Evolutionary conservation across 1,140 invertebrate species (phyloP).

Genomic region (Drosophila saltans): DNA sequence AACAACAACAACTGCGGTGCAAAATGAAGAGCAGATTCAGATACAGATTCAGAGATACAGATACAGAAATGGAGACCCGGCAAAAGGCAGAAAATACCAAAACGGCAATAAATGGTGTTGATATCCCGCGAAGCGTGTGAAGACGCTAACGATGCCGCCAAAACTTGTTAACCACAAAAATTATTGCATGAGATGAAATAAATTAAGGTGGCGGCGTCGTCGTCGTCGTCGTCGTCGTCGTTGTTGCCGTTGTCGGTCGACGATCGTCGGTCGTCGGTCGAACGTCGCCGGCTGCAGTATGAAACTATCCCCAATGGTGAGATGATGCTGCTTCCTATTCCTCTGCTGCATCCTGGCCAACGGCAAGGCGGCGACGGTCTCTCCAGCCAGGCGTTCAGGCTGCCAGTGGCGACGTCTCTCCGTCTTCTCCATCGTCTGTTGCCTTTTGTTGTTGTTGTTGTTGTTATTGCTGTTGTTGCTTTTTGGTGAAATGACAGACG

Average conservation of each 20-base stretch:
- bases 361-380: slow-evolving; percentile 40
- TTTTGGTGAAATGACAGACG: slow-evolving; percentile 78
- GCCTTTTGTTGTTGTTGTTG: slow-evolving; percentile 54
- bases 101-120: slow-evolving; percentile 83
- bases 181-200: slow-evolving; percentile 82
- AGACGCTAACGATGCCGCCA: slow-evolving; percentile 82
- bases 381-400: slow-evolving; percentile 64
- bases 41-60: slow-evolving; percentile 29
- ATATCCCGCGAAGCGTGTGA: slow-evolving; percentile 83
- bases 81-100: slow-evolving; percentile 73
- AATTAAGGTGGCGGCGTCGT: slow-evolving; percentile 79
- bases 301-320: slow-evolving; percentile 54
- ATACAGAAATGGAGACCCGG: slow-evolving; percentile 17
- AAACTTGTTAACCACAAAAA: slow-evolving; percentile 83
- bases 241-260: no score
- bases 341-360: slow-evolving; percentile 67
- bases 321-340: slow-evolving; percentile 66
- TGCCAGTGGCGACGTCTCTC: slow-evolving; percentile 66
- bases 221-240: slow-evolving; percentile 39
- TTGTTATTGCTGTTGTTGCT: slow-evolving; percentile 28
- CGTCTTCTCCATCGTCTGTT: slow-evolving; percentile 46
- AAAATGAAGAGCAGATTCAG: slow-evolving; percentile 67
- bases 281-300: not conserved
- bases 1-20: slow-evolving; percentile 37
- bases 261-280: slow-evolving; percentile 1